Evolutionary conservation across 2,888 invertebrate species (phyloP).

Genomic region (Chrysomela aeneicollis): DNA sequence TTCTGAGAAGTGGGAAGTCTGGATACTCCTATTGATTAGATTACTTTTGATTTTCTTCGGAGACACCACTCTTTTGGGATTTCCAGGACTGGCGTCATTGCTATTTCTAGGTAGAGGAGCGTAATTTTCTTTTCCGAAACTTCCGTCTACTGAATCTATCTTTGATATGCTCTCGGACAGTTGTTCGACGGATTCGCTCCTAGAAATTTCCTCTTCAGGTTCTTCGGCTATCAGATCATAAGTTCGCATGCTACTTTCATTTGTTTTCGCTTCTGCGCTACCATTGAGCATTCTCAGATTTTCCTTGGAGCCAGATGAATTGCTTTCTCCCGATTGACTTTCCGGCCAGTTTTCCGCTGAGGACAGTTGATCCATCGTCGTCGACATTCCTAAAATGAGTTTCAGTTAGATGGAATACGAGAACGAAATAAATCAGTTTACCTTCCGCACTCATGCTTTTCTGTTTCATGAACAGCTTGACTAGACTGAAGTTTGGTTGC

Average conservation of each 20-base stretch:
- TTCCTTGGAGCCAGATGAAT: constrained; percentile 64
- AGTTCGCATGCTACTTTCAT: constrained; percentile 55
- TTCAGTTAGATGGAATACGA: constrained; percentile 6
- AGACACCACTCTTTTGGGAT: constrained; percentile 15
- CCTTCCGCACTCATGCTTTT: constrained; percentile 84
- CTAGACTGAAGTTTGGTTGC: constrained; percentile 77
- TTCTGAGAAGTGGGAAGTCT: constrained; percentile 69
- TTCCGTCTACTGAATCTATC: constrained; percentile 55
- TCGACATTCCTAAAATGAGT: constrained; percentile 61
- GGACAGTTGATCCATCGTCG: constrained; percentile 79
- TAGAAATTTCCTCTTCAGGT: constrained; percentile 64
- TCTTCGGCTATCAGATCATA: constrained; percentile 67
- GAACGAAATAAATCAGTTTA: constrained; percentile 53
- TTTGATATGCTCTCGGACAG: constrained; percentile 61
- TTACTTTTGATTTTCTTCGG: constrained; percentile 51
- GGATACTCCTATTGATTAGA: constrained; percentile 77
- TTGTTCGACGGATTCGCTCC: constrained; percentile 63
- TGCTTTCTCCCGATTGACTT: constrained; percentile 67
- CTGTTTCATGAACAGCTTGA: constrained; percentile 89
- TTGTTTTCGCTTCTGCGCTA: constrained; percentile 60
- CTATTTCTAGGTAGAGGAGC: constrained; percentile 59
- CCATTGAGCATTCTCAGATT: constrained; percentile 43
- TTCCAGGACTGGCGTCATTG: constrained; percentile 56
- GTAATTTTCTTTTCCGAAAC: constrained; percentile 43
- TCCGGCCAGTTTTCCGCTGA: constrained; percentile 79